Conservation (phyloP, 1,140 invertebrate genomes). For the Platorchestia sp. region DNA sequence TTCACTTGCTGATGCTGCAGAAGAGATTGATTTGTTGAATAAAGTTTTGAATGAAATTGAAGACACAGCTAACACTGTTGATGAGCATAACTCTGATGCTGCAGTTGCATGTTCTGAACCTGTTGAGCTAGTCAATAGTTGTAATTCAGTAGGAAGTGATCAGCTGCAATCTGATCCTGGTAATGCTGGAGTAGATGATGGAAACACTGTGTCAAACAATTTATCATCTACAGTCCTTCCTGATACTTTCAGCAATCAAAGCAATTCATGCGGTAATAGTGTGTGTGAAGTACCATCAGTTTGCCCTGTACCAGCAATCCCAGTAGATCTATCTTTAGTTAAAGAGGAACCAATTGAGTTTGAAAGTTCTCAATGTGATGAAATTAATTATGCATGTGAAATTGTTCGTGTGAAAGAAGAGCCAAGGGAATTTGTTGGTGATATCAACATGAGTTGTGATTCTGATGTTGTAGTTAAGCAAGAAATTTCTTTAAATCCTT, state of each 20-base stretch:
- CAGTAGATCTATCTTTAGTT: constrained; percentile 17
- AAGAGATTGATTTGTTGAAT: constrained; percentile 45
- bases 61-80: neutral
- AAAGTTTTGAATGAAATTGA: constrained; percentile 9
- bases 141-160: neutral
- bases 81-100: neutral
- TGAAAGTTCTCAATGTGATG: neutral
- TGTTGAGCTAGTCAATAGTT: neutral
- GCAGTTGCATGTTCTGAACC: neutral
- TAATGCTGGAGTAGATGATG: neutral
- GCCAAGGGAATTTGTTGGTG: neutral
- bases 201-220: neutral
- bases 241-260: neutral
- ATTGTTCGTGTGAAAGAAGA: constrained; percentile 26
- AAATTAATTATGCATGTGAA: neutral
- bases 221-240: neutral
- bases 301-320: neutral
- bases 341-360: constrained; percentile 31
- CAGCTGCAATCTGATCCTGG: neutral
- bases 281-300: neutral
- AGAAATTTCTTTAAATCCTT: neutral
- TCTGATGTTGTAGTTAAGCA: neutral
- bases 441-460: constrained; percentile 18
- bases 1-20: constrained; percentile 48
- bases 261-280: neutral